Conservation (phyloP, 2,888 invertebrate genomes). For the Meandrusa payeni region DNA sequence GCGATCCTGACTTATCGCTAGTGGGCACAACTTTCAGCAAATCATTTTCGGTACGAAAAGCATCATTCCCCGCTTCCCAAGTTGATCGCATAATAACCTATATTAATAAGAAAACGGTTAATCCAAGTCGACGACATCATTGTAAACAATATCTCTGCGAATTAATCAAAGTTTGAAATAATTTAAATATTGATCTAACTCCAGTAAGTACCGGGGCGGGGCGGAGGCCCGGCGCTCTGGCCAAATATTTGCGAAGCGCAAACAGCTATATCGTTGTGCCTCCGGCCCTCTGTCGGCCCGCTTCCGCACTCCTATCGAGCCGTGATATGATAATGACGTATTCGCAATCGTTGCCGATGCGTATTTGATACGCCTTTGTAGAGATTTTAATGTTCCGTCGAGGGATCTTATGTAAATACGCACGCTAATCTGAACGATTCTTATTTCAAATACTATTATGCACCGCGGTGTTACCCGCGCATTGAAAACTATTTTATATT, state of each 20-base stretch:
- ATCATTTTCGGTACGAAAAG: no score
- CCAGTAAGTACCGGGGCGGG: conserved; percentile 67
- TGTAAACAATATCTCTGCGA: conserved; percentile 72
- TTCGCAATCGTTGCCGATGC: conserved; percentile 57
- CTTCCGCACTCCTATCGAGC: conserved; percentile 42
- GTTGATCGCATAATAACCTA: background rate
- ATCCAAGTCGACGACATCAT: conserved; percentile 60
- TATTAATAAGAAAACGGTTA: conserved; percentile 36
- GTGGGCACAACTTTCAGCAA: no score
- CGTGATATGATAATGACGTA: conserved; percentile 71
- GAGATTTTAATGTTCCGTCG: conserved; percentile 45
- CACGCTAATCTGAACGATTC: no score
- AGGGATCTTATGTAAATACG: conserved; percentile 1
- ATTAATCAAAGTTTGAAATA: conserved; percentile 79
- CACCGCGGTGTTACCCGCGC: no score
- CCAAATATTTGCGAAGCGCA: conserved; percentile 66
- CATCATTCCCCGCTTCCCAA: no score
- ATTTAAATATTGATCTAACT: conserved; percentile 80
- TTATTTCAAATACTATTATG: no score
- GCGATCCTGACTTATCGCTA: no score
- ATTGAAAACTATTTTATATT: no score
- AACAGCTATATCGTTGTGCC: conserved; percentile 76
- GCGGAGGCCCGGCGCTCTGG: conserved; percentile 38
- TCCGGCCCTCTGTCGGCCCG: conserved; percentile 50
- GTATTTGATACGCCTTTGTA: conserved; percentile 48